Percentiles rank a stretch among this genome's conserved stretches.
These are phyloP conservation scores for Rhagoletis pomonella DNA, from an alignment of 1,140 invertebrate species.

Conservation along the genomic window DNA sequence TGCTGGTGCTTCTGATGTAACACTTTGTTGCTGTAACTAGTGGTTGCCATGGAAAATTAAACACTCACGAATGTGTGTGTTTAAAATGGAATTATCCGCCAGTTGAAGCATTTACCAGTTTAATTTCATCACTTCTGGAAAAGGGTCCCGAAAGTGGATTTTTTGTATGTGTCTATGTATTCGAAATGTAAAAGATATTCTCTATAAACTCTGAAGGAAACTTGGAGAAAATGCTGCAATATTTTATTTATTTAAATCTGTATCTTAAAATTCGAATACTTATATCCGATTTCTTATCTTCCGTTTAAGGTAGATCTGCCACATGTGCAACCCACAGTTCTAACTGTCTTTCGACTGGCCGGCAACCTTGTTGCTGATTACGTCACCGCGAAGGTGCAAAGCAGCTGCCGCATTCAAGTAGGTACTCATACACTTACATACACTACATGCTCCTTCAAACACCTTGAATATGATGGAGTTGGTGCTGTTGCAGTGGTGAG, in stretches of 20 bases:
- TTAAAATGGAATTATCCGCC: constrained; percentile 30
- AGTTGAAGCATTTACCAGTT: constrained; percentile 1
- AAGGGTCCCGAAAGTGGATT: neutral
- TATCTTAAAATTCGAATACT: neutral
- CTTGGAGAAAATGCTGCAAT: neutral
- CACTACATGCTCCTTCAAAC: neutral
- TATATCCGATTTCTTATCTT: no score
- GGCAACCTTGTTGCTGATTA: no score
- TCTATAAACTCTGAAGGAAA: neutral
- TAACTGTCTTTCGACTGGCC: no score
- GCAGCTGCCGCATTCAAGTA: no score
- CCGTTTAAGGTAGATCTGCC: no score
- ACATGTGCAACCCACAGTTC: no score
- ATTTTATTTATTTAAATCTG: neutral
- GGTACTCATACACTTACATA: no score
- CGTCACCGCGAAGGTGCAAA: no score
- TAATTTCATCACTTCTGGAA: constrained; percentile 3
- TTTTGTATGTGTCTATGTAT: neutral
- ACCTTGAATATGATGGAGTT: neutral
- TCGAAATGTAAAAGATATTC: no score
- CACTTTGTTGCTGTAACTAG: neutral
- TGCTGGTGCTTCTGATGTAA: neutral
- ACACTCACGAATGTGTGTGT: constrained; percentile 34
- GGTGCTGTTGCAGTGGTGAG: neutral
- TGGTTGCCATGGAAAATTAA: neutral